A percentile compares a stretch with the other conserved stretches of the same genome.
Evolutionary conservation across 2,797 vertebrate genomes (phyloP).

Genomic region (Carduelis carduelis): DNA sequence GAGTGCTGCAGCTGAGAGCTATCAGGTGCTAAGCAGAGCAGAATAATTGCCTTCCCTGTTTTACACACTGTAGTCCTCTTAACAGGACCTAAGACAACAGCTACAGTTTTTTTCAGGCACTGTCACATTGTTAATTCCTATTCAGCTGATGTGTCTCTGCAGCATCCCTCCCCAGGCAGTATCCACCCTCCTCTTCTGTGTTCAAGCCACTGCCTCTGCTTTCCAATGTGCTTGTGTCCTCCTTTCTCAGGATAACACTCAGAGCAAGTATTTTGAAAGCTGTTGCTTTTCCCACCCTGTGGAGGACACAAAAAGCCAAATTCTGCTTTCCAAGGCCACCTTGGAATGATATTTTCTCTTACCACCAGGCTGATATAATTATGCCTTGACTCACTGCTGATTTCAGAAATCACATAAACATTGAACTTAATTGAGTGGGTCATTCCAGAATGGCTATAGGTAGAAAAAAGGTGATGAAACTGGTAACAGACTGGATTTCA

Average conservation of each 20-base stretch:
- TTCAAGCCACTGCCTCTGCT: background rate
- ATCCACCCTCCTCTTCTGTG: background rate
- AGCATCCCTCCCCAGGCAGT: background rate
- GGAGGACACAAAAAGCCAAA: background rate
- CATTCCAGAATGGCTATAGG: background rate
- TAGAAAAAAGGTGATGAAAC: background rate
- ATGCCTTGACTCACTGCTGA: background rate
- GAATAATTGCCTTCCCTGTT: constrained; percentile 50
- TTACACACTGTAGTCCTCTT: background rate
- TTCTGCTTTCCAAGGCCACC: background rate
- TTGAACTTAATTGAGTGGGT: background rate
- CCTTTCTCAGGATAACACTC: background rate
- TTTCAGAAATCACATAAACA: background rate
- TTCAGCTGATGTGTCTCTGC: background rate
- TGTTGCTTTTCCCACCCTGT: background rate
- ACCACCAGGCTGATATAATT: background rate
- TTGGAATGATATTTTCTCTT: background rate
- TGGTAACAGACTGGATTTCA: background rate
- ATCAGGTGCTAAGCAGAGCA: constrained; percentile 40
- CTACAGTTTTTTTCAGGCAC: background rate
- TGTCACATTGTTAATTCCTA: background rate
- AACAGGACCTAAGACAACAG: background rate
- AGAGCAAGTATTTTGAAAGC: background rate
- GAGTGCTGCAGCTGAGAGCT: constrained; percentile 15
- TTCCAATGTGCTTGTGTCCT: background rate